Base-by-base conservation (phyloP, 2,888 invertebrate species). In the Drosophila acutilabella region DNA sequence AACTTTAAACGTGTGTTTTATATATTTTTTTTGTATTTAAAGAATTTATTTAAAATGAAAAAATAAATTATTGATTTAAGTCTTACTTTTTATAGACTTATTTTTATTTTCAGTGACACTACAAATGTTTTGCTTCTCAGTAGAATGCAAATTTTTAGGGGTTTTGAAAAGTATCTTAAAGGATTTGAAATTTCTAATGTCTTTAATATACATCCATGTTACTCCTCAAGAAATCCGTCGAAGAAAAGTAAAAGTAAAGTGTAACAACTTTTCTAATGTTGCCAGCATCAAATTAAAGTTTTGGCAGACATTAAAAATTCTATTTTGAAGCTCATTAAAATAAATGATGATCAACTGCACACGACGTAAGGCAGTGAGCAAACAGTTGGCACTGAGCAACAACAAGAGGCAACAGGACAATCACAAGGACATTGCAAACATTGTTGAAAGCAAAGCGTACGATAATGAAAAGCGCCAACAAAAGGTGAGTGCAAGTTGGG, bases 311-410 rank as follows among this genome's bases (percentile, higher is more conserved):
- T 89, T 76, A 58, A 70, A 78, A 89, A 89, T 89, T 89, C 86
- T 82, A 85, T 81, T 88, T 84, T 71, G 73, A 74, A 82, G 83
- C 89, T 90, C 90, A 90, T 90, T 90, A 90, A 90, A 90, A 89
- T 89, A 90, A 89, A 90, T 89, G 90, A 89, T 82, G 88, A 88
- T 78, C 74, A 78, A 78, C 81, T 72, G 85, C 78, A 78, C 54
- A 58, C 68, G 66, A 64, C 64, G 54, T 73, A 36, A 62, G 41
- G 65, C 38, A 75, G 78, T 69, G 64, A 61, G 86, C 60, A 71
- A 78, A 76, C 78, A 62, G 57, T 47, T 30, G 30, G 30, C 30
- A 64, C n/a, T n/a, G n/a, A n/a, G n/a, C 58, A 61, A 70, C 61
- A 56, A 60, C 48, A 33, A 14, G 52, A 23, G n/a, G 16, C 38